Evolutionary conservation across 2,888 invertebrate genomes (phyloP), one percentile per base, ranked within the genome.

Genomic region (Machimus atricapillus): DNA sequence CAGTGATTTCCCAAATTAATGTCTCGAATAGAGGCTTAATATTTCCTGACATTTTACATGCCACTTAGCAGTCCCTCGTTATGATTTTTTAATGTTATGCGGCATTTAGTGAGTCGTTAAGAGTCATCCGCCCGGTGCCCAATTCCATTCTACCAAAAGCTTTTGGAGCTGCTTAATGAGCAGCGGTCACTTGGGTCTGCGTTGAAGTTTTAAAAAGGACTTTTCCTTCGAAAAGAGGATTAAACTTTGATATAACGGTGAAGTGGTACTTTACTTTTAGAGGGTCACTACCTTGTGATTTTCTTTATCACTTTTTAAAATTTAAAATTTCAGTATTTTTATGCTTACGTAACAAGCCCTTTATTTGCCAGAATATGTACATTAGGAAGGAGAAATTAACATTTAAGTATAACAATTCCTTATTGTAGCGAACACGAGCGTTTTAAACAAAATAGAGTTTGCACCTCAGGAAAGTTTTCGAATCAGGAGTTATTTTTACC

Each of bases 1-100:
- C 46, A 27, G 23, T 83, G 83, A 83, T 83, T 83, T 83, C 6
- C 73, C 37, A 23, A 83, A 66, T 83, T 83, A 83, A 83, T 83
- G 27, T 46, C 19, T 14, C 12, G 34, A 66, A n/a, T n/a, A 12
- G 19, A 37, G 66, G 66, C n/a, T 73, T 66, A 83, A 66, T 73
- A 34, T 66, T 23, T 23, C 12, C 43, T 73, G 83, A 40, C 83
- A 66, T 73, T 83, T 83, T 83, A 37, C 40, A 37, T 40, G 52
- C 73, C 23, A 40, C 23, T 83, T 66, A 66, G 46, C 82, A 83
- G 34, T 14, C 34, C 40, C 66, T 73, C 19, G 19, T 83, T 40
- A 83, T 66, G 58, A 83, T 40, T 83, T 83, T 66, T 83, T 83
- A 40, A 83, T 73, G 37, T 27, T 81, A 31, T 31, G n/a, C 31